phyloP scores from a whole-genome alignment of 2,113 vertebrate genomes.

The Arizona elegans region DNA sequence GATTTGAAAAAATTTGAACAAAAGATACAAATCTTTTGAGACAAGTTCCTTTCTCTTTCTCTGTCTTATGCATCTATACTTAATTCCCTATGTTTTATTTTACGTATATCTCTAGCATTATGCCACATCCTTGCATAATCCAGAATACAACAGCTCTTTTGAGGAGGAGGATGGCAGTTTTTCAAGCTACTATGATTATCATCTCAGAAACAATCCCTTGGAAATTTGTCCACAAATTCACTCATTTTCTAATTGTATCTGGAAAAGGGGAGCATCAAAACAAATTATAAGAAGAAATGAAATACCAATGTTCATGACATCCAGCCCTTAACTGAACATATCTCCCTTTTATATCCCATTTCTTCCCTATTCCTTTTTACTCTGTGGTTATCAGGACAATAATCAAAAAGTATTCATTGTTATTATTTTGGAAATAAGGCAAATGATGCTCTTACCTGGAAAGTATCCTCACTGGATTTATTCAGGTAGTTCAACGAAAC shows the following conservation, averaged over 20 bases:
- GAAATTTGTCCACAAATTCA: not conserved
- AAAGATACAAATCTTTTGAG: not conserved
- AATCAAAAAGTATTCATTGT: not conserved
- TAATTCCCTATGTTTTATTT: not conserved
- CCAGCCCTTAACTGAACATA: not conserved
- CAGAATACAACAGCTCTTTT: not conserved
- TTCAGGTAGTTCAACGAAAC: slow-evolving; percentile 91
- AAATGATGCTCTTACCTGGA: slow-evolving; percentile 78
- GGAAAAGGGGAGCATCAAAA: not conserved
- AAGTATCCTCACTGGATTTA: slow-evolving; percentile 78
- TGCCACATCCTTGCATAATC: not conserved
- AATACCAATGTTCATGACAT: not conserved
- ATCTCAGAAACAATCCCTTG: not conserved
- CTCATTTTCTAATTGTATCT: not conserved
- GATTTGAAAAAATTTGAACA: not conserved
- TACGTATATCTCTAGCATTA: not conserved
- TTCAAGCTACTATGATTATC: not conserved
- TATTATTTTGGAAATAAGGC: not conserved
- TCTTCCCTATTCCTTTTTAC: not conserved
- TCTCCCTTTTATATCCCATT: not conserved
- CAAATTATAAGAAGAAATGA: not conserved
- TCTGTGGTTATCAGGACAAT: not conserved
- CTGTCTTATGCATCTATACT: not conserved
- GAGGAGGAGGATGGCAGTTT: not conserved
- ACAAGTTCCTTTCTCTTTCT: not conserved